A percentile compares a stretch with the other conserved stretches of the same genome.
These are phyloP conservation scores for Triops cancriformis DNA, from an alignment of 1,140 invertebrate species.

Conservation along the genomic window DNA sequence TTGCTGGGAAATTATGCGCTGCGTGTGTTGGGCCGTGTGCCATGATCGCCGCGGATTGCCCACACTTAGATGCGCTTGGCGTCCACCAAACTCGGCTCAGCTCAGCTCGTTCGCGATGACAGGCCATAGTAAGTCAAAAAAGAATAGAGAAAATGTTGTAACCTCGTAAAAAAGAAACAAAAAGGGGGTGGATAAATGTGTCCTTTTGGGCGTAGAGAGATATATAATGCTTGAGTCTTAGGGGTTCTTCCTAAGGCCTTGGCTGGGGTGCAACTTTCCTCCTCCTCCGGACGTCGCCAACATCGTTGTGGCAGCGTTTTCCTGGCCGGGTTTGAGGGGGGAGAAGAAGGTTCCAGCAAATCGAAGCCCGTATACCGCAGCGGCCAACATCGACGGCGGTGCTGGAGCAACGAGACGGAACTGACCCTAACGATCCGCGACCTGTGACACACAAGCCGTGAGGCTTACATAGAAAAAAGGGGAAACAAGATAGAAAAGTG, in stretches of 20 bases:
- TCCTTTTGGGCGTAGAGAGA: not conserved
- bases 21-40: slow-evolving; percentile 11
- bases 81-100: not conserved
- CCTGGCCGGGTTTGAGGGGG: not conserved
- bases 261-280: not conserved
- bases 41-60: slow-evolving; percentile 2
- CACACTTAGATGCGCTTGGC: slow-evolving; percentile 12
- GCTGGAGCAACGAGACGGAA: slow-evolving; percentile 12
- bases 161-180: not conserved
- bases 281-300: not conserved
- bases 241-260: not conserved
- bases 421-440: slow-evolving; percentile 9
- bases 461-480: not conserved
- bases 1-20: slow-evolving; percentile 10
- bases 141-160: slow-evolving; percentile 11
- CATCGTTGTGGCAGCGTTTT: not conserved
- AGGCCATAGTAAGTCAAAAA: not conserved
- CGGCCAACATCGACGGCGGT: not conserved
- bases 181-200: not conserved
- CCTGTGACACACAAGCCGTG: slow-evolving; percentile 12
- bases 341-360: not conserved
- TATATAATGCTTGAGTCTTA: too few relatives aligned
- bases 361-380: not conserved
- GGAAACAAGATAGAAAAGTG: not conserved
- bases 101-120: slow-evolving; percentile 11